phyloP scores from a whole-genome alignment of 2,888 invertebrate species.

The Argyresthia albistria region DNA sequence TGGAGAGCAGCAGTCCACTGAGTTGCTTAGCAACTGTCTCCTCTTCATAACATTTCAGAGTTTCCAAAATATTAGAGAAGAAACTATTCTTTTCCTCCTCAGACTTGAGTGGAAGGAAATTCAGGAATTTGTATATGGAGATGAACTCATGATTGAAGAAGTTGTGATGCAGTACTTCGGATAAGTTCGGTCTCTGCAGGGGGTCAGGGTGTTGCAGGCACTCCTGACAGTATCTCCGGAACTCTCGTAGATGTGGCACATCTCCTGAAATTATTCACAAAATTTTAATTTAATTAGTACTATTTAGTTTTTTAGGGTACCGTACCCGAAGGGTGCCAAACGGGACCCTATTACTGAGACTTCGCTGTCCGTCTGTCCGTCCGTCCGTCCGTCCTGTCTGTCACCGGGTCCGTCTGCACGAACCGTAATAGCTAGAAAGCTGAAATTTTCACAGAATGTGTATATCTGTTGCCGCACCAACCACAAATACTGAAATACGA shows the following conservation, averaged over 20 bases:
- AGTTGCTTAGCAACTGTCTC: slow-evolving; percentile 87
- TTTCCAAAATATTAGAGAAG: slow-evolving; percentile 79
- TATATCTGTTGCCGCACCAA: too few relatives aligned
- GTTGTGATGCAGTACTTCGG: slow-evolving; percentile 77
- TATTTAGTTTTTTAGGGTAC: too few relatives aligned
- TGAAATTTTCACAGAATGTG: too few relatives aligned
- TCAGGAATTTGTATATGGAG: slow-evolving; percentile 85
- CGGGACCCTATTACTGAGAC: too few relatives aligned
- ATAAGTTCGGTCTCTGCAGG: slow-evolving; percentile 76
- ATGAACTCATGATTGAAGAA: slow-evolving; percentile 92
- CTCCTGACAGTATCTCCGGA: slow-evolving; percentile 78
- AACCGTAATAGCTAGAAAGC: too few relatives aligned
- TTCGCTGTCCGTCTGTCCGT: too few relatives aligned
- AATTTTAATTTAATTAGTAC: too few relatives aligned
- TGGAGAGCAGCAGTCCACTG: slow-evolving; percentile 82
- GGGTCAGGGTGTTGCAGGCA: slow-evolving; percentile 78
- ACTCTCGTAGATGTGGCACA: slow-evolving; percentile 78
- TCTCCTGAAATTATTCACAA: slow-evolving; percentile 63
- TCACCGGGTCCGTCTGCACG: too few relatives aligned
- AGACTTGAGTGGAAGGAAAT: slow-evolving; percentile 84
- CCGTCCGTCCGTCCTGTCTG: too few relatives aligned
- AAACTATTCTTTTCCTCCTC: slow-evolving; percentile 84
- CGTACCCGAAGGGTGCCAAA: too few relatives aligned
- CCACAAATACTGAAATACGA: too few relatives aligned
- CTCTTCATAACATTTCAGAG: slow-evolving; percentile 82